These are phyloP conservation scores for Sphyrna mokarran DNA, from an alignment of 2,113 vertebrate genomes.

Conservation along the genomic window DNA sequence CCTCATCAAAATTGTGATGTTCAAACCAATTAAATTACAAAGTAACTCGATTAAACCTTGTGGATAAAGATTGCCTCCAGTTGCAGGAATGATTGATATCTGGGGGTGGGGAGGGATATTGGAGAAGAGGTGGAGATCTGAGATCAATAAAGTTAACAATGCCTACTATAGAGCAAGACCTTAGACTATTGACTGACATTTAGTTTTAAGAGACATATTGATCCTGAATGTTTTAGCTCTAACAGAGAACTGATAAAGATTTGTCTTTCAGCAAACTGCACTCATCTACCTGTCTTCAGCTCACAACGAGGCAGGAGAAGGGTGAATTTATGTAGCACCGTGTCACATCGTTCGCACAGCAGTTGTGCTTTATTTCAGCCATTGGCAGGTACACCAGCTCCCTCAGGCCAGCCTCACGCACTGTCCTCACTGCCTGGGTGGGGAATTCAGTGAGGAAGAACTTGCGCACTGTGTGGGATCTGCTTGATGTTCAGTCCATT, in stretches of 20 bases:
- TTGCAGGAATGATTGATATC: constrained; percentile 24
- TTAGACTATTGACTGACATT: constrained; percentile 21
- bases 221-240: constrained; percentile 31
- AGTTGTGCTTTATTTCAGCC: background rate
- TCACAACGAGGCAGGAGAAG: background rate
- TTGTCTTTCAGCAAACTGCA: background rate
- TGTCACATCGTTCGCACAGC: background rate
- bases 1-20: background rate
- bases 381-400: background rate
- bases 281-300: no score
- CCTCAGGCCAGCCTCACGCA: background rate
- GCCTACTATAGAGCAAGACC: background rate
- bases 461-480: no score
- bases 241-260: constrained; percentile 28
- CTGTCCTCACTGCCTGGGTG: background rate
- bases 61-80: background rate
- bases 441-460: background rate
- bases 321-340: background rate
- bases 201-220: constrained; percentile 27
- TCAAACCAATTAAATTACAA: background rate
- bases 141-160: constrained; percentile 12
- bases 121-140: background rate
- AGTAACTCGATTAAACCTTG: background rate
- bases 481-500: background rate
- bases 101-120: background rate